Base-by-base conservation (phyloP, 2,888 invertebrate genomes). In the Ceriagrion tenellum region DNA sequence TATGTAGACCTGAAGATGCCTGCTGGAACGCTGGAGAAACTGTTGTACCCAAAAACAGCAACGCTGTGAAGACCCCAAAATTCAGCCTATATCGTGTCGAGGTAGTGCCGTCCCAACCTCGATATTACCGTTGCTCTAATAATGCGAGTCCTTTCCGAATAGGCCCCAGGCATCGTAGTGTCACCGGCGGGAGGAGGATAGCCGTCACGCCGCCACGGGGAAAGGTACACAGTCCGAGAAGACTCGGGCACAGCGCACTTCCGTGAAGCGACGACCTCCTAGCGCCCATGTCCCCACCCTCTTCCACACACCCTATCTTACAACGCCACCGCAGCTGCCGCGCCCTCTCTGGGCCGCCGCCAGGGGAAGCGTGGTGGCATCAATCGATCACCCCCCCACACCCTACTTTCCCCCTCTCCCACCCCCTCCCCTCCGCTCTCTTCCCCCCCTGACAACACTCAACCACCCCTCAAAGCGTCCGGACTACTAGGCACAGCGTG, bases 231-330 rank as follows among this genome's bases (percentile, higher is more conserved):
- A 23, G 88, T 12, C 18, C 16, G 55, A 55, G 26, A 89, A 55
- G 74, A 30, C n/a, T 4, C 16, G 3, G 74, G 12, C 10, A 23
- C 55, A 59, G 40, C 63, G 40, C 69, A 26, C 69, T 93, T 93
- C 93, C 69, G 93, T 40, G 91, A 91, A 35, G 91, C 91, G 59
- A 91, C 91, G 20, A 91, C 63, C 63, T 91, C 91, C 63, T 59
- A 47, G 47, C 47, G 47, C 47, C 59, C 59, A 59, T 56, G 16
- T 8, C 20, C 59, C 20, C 20, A 20, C 20, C 59, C 59, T 59
- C 59, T 59, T 16, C 59, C 59, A 20, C 59, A 20, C n/a, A 6
- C 18, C 12, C 47, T 93, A 93, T 93, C 74, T 69, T 93, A 69
- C 93, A n/a, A 40, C 40, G 63, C 90, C 55, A 30, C 35, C 81